Evolutionary conservation across 2,113 vertebrate species (phyloP).

Genomic region (Etheostoma cragini): DNA sequence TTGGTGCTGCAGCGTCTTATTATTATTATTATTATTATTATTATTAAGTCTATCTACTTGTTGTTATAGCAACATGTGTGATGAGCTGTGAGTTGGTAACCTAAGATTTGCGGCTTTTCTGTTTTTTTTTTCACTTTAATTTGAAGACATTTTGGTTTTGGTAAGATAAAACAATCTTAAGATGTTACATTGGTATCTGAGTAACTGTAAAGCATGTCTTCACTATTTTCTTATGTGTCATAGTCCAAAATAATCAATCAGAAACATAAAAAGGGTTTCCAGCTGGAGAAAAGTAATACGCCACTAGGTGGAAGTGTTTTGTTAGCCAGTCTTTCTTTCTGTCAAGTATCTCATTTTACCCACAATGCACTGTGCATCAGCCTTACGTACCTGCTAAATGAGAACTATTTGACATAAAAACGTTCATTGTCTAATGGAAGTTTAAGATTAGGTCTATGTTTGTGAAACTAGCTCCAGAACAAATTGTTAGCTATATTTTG

Average conservation of each 20-base stretch:
- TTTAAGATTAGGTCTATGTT: not conserved
- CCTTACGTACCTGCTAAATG: not conserved
- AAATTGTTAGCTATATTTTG: not conserved
- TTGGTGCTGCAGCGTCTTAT: conserved; percentile 38
- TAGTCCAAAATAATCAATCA: not conserved
- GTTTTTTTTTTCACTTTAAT: not conserved
- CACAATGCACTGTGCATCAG: not conserved
- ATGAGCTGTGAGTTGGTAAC: no score
- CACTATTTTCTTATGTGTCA: not conserved
- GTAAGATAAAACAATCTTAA: not conserved
- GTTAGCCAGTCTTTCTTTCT: not conserved
- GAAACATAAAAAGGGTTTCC: not conserved
- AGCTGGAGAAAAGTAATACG: not conserved
- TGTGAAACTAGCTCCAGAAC: conserved; percentile 16
- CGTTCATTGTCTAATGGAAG: not conserved
- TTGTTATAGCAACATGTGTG: no score
- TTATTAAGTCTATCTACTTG: no score
- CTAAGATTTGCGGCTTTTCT: not conserved
- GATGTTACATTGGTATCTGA: not conserved
- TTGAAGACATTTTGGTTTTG: not conserved
- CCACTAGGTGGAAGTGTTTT: conserved; percentile 34
- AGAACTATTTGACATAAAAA: not conserved
- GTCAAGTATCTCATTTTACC: not conserved
- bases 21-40: no score
- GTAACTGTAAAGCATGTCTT: not conserved